phyloP scores from a whole-genome alignment of 2,888 invertebrate species.

The Brachynemurus nebulosus region DNA sequence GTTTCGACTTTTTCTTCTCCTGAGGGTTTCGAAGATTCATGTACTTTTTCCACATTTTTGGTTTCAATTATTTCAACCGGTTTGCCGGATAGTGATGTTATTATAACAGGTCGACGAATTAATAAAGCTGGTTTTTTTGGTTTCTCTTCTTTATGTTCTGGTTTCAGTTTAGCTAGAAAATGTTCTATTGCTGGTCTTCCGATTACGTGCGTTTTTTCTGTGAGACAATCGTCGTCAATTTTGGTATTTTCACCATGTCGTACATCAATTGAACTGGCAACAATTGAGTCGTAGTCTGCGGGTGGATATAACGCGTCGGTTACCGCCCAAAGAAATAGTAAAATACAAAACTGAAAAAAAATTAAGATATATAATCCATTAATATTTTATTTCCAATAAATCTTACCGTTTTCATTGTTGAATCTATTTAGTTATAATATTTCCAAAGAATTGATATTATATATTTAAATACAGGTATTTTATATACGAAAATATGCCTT shows the following conservation, averaged over 20 bases:
- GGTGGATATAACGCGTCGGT: slow-evolving; percentile 3
- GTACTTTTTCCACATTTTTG: not conserved
- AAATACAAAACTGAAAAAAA: too few relatives aligned
- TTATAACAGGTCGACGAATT: not conserved
- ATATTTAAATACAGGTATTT: too few relatives aligned
- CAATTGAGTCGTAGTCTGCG: not conserved
- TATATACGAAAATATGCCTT: too few relatives aligned
- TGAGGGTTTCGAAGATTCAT: not conserved
- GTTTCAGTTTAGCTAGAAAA: not conserved
- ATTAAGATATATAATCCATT: too few relatives aligned
- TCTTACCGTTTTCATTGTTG: too few relatives aligned
- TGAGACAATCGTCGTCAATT: too few relatives aligned
- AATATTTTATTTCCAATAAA: too few relatives aligned
- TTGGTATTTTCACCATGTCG: not conserved
- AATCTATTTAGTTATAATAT: too few relatives aligned
- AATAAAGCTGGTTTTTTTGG: not conserved
- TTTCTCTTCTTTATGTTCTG: not conserved
- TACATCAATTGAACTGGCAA: not conserved
- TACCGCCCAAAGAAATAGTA: too few relatives aligned
- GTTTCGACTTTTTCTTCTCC: not conserved
- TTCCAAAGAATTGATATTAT: too few relatives aligned
- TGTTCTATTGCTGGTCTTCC: too few relatives aligned
- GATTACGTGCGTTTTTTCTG: too few relatives aligned
- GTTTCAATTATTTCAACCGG: not conserved
- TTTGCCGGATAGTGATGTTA: not conserved